Base-by-base conservation (phyloP, 2,113 vertebrate species). In the Aptenodytes forsteri region DNA sequence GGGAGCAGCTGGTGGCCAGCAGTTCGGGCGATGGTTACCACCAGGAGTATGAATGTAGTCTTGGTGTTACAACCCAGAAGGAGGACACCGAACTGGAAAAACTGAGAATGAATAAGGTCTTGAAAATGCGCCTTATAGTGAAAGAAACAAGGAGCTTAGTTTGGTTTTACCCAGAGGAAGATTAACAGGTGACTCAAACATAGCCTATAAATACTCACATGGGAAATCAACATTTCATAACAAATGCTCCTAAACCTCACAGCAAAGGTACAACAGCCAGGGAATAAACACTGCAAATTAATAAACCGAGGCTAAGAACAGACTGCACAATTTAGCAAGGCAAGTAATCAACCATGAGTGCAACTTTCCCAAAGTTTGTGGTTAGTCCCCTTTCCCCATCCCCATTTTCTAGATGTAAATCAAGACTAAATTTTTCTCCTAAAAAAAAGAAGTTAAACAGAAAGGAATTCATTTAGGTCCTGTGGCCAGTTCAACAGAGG, bases 121-220 rank as follows among this genome's bases (percentile, higher is more conserved):
- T 79, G 52, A 94, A 93, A 91, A 73, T 20, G 10, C 70, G 40
- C 40, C 30, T 85, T 83, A 52, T 6, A 72, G 47, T 64, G 56
- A 77, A 92, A 91, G 87, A 93, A 85, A 61, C 25, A 83, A 26
- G 1, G 66, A 91, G 36, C 46, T 90, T 85, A 52, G 71, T 85
- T 87, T 93, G 73, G 52, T 87, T 87, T 91, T 86, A 86, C 46
- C 22, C 49, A 58, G 92, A 93, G 36, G 25, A 93, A 93, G 78
- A 84, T 93, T 93, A 94, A 34, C 89, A 87, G 84, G 89, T 96
- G 73, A 91, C 84, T 91, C 84, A 93, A 82, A 64, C 71, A 55
- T 3, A 21, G 38, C 61, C 81, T 94, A 67, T 91, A 94, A 96
- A 90, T 90, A 95, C 61, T 85, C 61, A 38, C 40, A 52, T 44